Percentiles rank a stretch among this genome's conserved stretches.
phyloP scores from a whole-genome alignment of 2,797 vertebrate genomes.

The Onychomys torridus region DNA sequence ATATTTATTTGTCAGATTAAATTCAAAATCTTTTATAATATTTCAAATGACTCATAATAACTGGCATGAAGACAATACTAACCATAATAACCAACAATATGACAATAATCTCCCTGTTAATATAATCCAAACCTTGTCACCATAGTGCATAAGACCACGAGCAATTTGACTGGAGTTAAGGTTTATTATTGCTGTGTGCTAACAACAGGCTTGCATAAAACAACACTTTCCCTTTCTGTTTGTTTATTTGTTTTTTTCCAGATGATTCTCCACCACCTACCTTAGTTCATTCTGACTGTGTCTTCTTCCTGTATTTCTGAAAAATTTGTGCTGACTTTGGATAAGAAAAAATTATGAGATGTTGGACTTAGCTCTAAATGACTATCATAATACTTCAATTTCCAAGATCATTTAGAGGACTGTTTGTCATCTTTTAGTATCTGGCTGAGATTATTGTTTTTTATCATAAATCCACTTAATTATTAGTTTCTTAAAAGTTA shows the following conservation, averaged over 20 bases:
- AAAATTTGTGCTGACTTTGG: neutral
- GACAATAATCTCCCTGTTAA: too few species aligned
- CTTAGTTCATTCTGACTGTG: too few species aligned
- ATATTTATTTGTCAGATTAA: neutral
- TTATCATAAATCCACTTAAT: conserved; percentile 24
- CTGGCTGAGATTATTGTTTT: neutral
- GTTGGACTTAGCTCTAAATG: neutral
- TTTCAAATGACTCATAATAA: neutral
- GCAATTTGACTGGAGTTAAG: too few species aligned
- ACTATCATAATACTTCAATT: neutral
- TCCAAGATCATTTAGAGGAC: neutral
- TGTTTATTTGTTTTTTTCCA: neutral
- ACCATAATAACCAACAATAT: too few species aligned
- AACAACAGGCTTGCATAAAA: too few species aligned
- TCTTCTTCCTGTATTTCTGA: neutral
- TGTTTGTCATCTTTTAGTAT: neutral
- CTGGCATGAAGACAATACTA: neutral
- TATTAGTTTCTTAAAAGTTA: conserved; percentile 9
- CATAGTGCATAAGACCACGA: too few species aligned
- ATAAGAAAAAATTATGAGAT: neutral
- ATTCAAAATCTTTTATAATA: neutral
- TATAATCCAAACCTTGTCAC: too few species aligned
- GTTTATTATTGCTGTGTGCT: too few species aligned
- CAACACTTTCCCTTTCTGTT: neutral
- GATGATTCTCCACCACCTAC: too few species aligned